Base-by-base conservation (phyloP, 2,113 vertebrate species). In the Oxyura jamaicensis region DNA sequence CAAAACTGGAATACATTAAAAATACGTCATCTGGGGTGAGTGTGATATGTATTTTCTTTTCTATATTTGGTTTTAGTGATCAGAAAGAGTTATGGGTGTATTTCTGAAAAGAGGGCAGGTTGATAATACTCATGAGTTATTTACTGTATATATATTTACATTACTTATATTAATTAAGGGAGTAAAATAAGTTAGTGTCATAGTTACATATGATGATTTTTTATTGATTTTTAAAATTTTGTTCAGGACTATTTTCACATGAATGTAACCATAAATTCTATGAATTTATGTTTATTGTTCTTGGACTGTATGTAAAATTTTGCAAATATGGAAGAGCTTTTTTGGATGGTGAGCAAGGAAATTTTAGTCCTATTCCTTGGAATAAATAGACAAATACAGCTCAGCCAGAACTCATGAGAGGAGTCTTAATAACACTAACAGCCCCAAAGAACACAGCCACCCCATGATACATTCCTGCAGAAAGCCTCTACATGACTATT, bases 21-120 rank as follows among this genome's bases (percentile, higher is more conserved):
- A 55, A 0, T n/a, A 36, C 2, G 2, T 28, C 21, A 50, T 50
- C 42, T 50, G 26, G 2, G 1, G 4, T 42, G 9, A 33, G 6
- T 13, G 6, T 42, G 52, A 81, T 11, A 50, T 55, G 18, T n/a
- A 20, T 8, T 42, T 16, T 39, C 19, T 36, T 67, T 73, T 73
- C 59, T 52, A 1, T 14, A 14, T 50, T 50, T 31, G 13, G 1
- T 60, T 84, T 67, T n/a, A 18, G 6, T 20, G 42, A 56, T 42
- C 19, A 82, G 15, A 71, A 52, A 39, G 25, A 39, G 14, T 46
- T 83, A 26, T 44, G 31, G 20, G 9, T 18, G 75, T 66, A 18
- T 58, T 71, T 72, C 73, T 67, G 39, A 35, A 77, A 68, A 13
- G 33, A 76, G 15, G 10, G 2, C 5, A 75, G 55, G 19, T 5